Conservation (phyloP, 2,888 invertebrate species). For the Polydesmus complanatus region DNA sequence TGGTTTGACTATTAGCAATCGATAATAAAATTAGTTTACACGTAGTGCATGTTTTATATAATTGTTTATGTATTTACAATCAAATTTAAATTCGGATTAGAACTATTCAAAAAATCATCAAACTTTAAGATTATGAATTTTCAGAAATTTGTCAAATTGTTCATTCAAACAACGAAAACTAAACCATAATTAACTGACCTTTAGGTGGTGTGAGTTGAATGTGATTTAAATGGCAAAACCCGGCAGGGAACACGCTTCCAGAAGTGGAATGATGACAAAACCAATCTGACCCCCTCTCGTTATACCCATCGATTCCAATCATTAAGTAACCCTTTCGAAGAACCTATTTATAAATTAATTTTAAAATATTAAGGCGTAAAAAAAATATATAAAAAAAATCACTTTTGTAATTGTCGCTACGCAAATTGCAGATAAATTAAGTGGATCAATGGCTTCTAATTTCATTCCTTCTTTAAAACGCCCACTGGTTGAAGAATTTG, state of each 20-base stretch:
- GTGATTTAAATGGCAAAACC: constrained; percentile 73
- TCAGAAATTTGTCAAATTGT: no score
- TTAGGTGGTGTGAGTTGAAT: constrained; percentile 76
- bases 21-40: no score
- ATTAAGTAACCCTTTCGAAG: constrained; percentile 84
- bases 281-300: constrained; percentile 67
- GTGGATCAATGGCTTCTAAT: constrained; percentile 91
- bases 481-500: constrained; percentile 17
- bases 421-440: constrained; percentile 85
- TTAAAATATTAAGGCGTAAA: no score
- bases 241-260: constrained; percentile 87
- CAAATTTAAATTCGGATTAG: no score
- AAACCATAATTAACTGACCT: no score
- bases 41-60: no score
- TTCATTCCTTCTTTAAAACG: constrained; percentile 76
- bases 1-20: no score
- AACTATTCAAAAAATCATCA: no score
- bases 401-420: constrained; percentile 88
- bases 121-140: no score
- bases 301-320: constrained; percentile 87
- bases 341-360: constrained; percentile 46
- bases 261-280: constrained; percentile 92
- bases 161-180: no score
- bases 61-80: no score
- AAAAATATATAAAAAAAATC: constrained; percentile 41